A percentile compares a stretch with the other conserved stretches of the same genome.
Conservation (phyloP, 64 coral and sea anemone species). For the Acropora yongei region DNA sequence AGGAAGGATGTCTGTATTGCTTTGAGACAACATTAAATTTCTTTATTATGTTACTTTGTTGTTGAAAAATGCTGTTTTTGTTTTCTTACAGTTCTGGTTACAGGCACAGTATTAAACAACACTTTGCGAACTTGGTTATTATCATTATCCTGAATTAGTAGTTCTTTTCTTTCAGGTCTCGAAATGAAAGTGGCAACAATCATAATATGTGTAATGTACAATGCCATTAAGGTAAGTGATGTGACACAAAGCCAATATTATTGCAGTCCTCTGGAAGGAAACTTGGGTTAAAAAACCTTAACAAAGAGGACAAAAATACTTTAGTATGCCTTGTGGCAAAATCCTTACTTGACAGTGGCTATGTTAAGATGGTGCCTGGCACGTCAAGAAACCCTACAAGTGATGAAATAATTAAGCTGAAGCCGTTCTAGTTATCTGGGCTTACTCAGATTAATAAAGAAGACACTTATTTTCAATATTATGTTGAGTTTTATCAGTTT, state of each 20-base stretch:
- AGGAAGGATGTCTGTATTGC: slow-evolving; percentile 26
- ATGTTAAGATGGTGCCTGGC: slow-evolving; percentile 20
- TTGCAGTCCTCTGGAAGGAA: slow-evolving; percentile 19
- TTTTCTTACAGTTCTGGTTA: neutral
- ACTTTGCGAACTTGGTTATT: slow-evolving; percentile 27
- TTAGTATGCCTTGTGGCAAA: slow-evolving; percentile 7
- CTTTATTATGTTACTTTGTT: slow-evolving; percentile 22
- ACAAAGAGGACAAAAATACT: slow-evolving; percentile 26
- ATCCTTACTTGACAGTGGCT: slow-evolving; percentile 34
- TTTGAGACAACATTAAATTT: slow-evolving; percentile 18
- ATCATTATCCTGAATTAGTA: slow-evolving; percentile 31
- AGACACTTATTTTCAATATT: slow-evolving; percentile 4
- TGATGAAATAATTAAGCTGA: slow-evolving; percentile 23
- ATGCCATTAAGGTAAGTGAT: slow-evolving; percentile 11
- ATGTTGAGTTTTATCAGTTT: slow-evolving; percentile 27
- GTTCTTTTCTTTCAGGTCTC: slow-evolving; percentile 15
- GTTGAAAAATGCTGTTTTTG: slow-evolving; percentile 19
- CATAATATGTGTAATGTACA: slow-evolving; percentile 33
- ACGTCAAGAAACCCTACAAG: slow-evolving; percentile 29
- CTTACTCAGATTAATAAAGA: slow-evolving; percentile 24
- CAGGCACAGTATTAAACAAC: slow-evolving; percentile 21
- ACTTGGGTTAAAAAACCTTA: slow-evolving; percentile 23
- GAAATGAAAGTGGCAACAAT: slow-evolving; percentile 24
- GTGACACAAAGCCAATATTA: neutral
- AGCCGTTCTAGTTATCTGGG: slow-evolving; percentile 18